A percentile compares a stretch with the other conserved stretches of the same genome.
Conservation (phyloP, 2,113 vertebrate genomes). For the Ailurus styani region DNA sequence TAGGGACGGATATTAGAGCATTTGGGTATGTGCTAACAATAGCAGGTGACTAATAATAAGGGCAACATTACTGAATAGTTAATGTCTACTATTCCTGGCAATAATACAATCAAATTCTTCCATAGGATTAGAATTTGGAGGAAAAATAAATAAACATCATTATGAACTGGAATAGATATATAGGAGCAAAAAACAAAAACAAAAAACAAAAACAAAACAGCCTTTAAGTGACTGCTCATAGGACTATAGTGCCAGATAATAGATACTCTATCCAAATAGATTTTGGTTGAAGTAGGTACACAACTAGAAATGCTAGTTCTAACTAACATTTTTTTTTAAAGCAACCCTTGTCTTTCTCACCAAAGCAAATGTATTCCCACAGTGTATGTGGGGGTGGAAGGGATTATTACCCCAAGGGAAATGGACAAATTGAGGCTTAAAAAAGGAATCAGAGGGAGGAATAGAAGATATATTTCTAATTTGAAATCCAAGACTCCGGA, state of each 20-base stretch:
- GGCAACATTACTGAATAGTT: background rate
- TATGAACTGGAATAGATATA: background rate
- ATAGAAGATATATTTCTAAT: background rate
- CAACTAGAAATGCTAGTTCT: background rate
- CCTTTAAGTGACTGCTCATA: background rate
- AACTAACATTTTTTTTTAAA: background rate
- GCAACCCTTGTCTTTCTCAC: background rate
- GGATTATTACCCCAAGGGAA: background rate
- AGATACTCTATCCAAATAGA: background rate
- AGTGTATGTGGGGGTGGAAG: background rate
- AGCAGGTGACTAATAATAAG: background rate
- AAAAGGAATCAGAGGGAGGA: background rate
- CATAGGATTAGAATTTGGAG: background rate
- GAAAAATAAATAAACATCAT: background rate
- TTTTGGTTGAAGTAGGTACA: background rate
- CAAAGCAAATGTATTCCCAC: background rate
- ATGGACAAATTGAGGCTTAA: background rate
- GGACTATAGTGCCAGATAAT: background rate
- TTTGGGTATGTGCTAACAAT: background rate
- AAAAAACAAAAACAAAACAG: background rate
- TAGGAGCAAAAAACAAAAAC: background rate
- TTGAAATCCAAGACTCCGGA: conserved; percentile 2
- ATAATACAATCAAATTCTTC: background rate
- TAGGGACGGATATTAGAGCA: background rate
- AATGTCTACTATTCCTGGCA: background rate